phyloP scores from a whole-genome alignment of 1,140 invertebrate genomes.

The Dendrolimus kikuchii region DNA sequence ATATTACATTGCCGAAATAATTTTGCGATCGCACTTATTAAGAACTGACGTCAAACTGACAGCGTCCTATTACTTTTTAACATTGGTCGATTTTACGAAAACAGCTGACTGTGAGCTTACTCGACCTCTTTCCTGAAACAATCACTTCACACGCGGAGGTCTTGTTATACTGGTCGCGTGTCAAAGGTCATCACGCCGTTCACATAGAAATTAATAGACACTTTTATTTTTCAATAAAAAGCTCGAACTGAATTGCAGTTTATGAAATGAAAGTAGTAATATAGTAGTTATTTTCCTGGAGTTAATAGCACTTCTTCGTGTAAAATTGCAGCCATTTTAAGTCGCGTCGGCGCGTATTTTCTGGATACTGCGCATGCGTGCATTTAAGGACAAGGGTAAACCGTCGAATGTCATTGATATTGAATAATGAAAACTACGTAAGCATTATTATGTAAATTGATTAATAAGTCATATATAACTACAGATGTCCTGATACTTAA shows the following conservation, averaged over 20 bases:
- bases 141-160: constrained; percentile 1
- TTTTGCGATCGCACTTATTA: constrained; percentile 33
- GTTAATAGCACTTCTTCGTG: constrained; percentile 6
- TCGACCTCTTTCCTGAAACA: constrained; percentile 14
- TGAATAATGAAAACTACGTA: neutral
- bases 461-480: no score
- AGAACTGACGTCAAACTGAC: constrained; percentile 53
- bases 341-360: constrained; percentile 7
- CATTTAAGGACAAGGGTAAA: constrained; percentile 48
- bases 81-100: constrained; percentile 53
- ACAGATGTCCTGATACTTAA: no score
- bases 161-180: constrained; percentile 4
- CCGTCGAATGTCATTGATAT: constrained; percentile 6
- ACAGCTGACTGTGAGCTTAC: constrained; percentile 43
- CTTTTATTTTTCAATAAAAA: neutral
- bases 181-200: constrained; percentile 25
- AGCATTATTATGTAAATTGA: neutral
- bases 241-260: no score
- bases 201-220: no score
- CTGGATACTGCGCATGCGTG: constrained; percentile 38
- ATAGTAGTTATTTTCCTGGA: constrained; percentile 4
- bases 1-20: constrained; percentile 48
- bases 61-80: constrained; percentile 8
- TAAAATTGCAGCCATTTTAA: constrained; percentile 41
- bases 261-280: no score